Base-by-base conservation (phyloP, 2,113 vertebrate genomes). In the Pyxicephalus adspersus region DNA sequence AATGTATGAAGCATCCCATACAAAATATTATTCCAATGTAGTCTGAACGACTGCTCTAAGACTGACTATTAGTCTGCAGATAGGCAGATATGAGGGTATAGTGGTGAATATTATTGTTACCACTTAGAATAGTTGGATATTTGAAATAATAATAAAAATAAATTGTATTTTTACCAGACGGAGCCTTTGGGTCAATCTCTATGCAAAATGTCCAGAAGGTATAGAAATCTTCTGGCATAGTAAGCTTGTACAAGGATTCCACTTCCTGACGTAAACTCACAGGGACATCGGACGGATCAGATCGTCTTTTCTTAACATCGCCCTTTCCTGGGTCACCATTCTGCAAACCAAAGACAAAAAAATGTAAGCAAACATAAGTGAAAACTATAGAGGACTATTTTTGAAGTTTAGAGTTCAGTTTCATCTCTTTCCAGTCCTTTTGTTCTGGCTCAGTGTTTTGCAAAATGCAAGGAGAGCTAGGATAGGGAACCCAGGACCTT, bases 141-240 rank as follows among this genome's bases (percentile, higher is more conserved):
- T 17, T 52, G 2, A n/a, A 58, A 4, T 55, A 66, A 9, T 18
- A 13, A 9, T 3, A 73, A 5, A 29, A 64, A 64, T 1, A 18
- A 18, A 29, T 17, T 17, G 0, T 2, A 55, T 8, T 84, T 89
- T 80, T 87, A 99, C 98, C 95, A 84, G 91, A 85, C 16, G 96
- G 96, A 64, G 91, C 90, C 64, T 95, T 94, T n/a, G 94, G 89
- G 84, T 90, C 83, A 66, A 96, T 89, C 0, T 92, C 90, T 79
- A 92, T 90, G 89, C 98, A 99, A 85, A 98, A 96, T 70, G 93
- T 94, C 98, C 98, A 99, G 65, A 99, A 97, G 57, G 95, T 93
- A 83, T 94, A 98, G 81, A 98, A 95, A 83, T 99, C 97, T 68
- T 96, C 95, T 26, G 98, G 98, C 88, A 98, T 92, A 2, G 89